Conservation (phyloP, 2,113 vertebrate genomes). For the Cyanistes caeruleus region DNA sequence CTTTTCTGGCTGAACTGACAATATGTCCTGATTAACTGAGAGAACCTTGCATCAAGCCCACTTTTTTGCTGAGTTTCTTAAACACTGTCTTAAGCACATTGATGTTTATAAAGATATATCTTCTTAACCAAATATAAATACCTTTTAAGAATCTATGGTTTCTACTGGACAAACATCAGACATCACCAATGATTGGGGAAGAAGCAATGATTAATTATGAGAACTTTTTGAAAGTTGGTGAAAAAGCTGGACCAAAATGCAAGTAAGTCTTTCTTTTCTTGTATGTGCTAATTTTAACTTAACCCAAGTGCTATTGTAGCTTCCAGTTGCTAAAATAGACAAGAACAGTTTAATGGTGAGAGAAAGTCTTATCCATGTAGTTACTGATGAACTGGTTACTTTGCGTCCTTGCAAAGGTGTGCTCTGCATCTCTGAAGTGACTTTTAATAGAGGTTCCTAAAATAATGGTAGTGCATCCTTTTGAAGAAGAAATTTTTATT, state of each 20-base stretch:
- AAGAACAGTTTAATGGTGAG: background rate
- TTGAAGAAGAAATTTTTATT: background rate
- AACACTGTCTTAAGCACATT: background rate
- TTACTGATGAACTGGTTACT: background rate
- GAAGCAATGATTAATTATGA: slow-evolving; percentile 98
- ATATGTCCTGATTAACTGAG: background rate
- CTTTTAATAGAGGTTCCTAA: background rate
- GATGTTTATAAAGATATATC: background rate
- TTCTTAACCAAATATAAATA: background rate
- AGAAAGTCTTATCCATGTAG: background rate
- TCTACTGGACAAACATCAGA: slow-evolving; percentile 95
- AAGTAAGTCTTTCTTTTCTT: slow-evolving; percentile 76
- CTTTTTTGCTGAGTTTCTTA: background rate
- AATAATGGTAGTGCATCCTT: background rate
- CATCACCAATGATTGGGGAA: slow-evolving; percentile 89
- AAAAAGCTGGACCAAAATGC: slow-evolving; percentile 93
- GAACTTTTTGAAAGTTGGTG: slow-evolving; percentile 90
- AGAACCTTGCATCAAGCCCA: background rate
- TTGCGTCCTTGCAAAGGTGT: background rate
- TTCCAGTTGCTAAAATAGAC: background rate
- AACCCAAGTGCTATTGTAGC: background rate
- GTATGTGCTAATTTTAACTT: background rate
- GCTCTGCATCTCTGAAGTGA: background rate
- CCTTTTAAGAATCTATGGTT: slow-evolving; percentile 92
- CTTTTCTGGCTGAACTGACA: background rate